A percentile compares a stretch with the other conserved stretches of the same genome.
These are phyloP conservation scores for Timema cristinae DNA, from an alignment of 2,888 invertebrate genomes.

Conservation along the genomic window DNA sequence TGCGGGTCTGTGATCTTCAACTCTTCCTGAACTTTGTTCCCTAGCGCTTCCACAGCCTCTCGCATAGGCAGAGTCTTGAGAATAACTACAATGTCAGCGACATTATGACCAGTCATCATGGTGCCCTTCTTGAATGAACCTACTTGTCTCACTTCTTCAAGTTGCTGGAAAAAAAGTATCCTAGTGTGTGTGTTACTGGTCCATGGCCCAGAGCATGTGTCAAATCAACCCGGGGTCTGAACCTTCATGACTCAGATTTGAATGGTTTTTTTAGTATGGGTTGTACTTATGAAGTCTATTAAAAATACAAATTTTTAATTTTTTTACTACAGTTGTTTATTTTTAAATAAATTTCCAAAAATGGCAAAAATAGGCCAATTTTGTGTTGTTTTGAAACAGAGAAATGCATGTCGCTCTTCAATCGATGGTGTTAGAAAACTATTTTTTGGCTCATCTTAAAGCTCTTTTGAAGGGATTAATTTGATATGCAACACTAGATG, in stretches of 20 bases:
- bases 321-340: not conserved
- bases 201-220: too few relatives aligned
- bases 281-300: not conserved
- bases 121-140: conserved; percentile 98
- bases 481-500: not conserved
- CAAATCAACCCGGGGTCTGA: not conserved
- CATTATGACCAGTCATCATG: conserved; percentile 91
- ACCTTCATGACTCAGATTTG: not conserved
- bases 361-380: not conserved
- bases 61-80: conserved; percentile 94
- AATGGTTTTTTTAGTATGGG: not conserved
- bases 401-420: not conserved
- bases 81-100: conserved; percentile 95
- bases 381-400: not conserved
- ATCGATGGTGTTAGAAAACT: not conserved
- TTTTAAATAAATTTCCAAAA: not conserved
- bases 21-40: conserved; percentile 82
- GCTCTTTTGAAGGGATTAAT: not conserved
- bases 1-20: conserved; percentile 69
- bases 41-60: conserved; percentile 89
- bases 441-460: conserved; percentile 2
- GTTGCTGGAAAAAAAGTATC: conserved; percentile 57
- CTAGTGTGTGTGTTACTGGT: too few relatives aligned
- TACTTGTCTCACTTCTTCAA: conserved; percentile 93
- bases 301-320: not conserved